Percentiles rank a stretch among this genome's conserved stretches.
Evolutionary conservation across 2,113 vertebrate species (phyloP).

Genomic region (Carassius carassius): DNA sequence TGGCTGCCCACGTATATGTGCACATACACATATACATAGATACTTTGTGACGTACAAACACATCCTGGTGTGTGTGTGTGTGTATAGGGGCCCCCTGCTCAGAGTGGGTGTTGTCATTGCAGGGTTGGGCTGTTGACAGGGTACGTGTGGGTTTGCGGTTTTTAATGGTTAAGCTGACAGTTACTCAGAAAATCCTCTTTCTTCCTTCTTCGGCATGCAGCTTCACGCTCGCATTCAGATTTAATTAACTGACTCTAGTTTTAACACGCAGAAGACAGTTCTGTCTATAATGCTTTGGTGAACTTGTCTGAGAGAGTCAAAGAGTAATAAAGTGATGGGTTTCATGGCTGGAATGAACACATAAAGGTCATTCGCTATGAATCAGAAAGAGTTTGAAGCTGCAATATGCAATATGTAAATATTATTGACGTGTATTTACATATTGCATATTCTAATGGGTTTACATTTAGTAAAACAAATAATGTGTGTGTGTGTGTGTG

Average conservation of each 20-base stretch:
- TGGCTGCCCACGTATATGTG: slow-evolving; percentile 20
- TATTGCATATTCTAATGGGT: too few relatives aligned
- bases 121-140: slow-evolving; percentile 36
- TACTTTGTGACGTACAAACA: slow-evolving; percentile 23
- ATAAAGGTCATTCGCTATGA: not conserved
- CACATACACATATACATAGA: slow-evolving; percentile 25
- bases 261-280: not conserved
- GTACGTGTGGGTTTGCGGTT: slow-evolving; percentile 26
- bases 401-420: not conserved
- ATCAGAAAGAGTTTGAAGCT: not conserved
- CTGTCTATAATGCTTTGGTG: slow-evolving; percentile 7
- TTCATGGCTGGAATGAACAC: not conserved
- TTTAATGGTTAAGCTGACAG: slow-evolving; percentile 42
- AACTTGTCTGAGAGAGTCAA: not conserved
- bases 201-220: slow-evolving; percentile 17
- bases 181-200: slow-evolving; percentile 43
- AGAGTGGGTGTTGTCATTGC: slow-evolving; percentile 31
- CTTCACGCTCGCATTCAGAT: slow-evolving; percentile 24
- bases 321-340: not conserved
- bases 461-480: not conserved
- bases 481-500: not conserved
- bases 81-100: slow-evolving; percentile 22
- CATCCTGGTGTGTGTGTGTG: not conserved
- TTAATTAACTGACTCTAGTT: not conserved
- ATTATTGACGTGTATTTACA: not conserved